Evolutionary conservation across 1,140 invertebrate genomes (phyloP), one percentile per base, ranked within the genome.

Genomic region (Pseudachorutes palmiensis): DNA sequence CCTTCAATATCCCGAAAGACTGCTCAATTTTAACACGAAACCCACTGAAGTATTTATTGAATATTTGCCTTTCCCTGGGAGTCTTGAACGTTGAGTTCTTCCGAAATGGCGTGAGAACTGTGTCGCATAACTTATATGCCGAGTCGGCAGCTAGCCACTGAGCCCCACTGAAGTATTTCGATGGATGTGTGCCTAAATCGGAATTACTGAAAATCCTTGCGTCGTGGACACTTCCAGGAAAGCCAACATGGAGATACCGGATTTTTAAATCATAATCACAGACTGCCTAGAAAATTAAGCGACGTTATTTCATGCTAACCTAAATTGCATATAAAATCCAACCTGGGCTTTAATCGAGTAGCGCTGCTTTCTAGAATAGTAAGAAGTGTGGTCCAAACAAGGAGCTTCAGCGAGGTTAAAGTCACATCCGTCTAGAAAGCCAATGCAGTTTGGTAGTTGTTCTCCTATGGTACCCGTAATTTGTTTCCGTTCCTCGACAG

Each of bases 81-180:
- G 57, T 61, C 19, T 41, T 32, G 22, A 45, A 16, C 9, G 12
- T 45, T 32, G 65, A 36, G 30, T 67, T 67, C 19, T 19, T 22
- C 22, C 58, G 57, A 48, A 69, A 65, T 2, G 68, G 57, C 12
- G 68, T 69, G 14, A 65, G 1, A 3, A 66, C 28, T 22, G 29
- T 61, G 0, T 45, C 28, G 16, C 31, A 12, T 28, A 62, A 24
- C 22, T 29, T 28, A 29, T 69, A 69, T 3, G 63, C 68, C 32
- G 68, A 69, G 45, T 69, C 68, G 1, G 57, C 68, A n/a, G 64
- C 63, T 5, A 69, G 2, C 63, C 64, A 69, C 57, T 69, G 32
- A 1, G 19, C 31, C 1, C 28, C 41, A 22, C 5, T 5, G 1
- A 69, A 51, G 41, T 65, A 69, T 9, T 9, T 24, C 14, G 28